Conservation (phyloP, 2,113 vertebrate species). For the Motacilla alba region DNA sequence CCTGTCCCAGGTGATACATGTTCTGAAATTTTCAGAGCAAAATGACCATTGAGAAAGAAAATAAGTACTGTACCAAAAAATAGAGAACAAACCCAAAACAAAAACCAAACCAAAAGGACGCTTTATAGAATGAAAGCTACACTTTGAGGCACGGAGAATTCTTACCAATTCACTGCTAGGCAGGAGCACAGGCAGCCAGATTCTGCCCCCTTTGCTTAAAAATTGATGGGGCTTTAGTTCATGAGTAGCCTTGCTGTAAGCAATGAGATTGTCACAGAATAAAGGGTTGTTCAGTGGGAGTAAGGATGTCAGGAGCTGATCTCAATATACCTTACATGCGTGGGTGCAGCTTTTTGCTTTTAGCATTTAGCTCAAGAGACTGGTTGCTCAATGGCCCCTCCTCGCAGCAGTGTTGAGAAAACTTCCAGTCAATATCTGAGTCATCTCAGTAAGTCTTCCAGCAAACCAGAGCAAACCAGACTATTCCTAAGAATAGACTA, state of each 20-base stretch:
- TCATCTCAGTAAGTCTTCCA: constrained; percentile 51
- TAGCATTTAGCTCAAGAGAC: constrained; percentile 7
- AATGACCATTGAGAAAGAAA: not conserved
- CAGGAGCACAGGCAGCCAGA: not conserved
- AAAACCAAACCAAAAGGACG: not conserved
- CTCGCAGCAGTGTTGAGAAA: constrained; percentile 5
- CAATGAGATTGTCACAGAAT: not conserved
- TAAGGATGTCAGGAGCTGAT: constrained; percentile 11
- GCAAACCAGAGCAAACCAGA: constrained; percentile 39
- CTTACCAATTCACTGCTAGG: not conserved
- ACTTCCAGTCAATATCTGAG: constrained; percentile 54
- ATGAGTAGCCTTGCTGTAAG: not conserved
- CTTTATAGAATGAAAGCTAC: not conserved
- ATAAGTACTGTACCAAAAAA: not conserved
- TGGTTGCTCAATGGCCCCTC: constrained; percentile 29
- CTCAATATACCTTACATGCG: not conserved
- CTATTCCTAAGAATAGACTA: constrained; percentile 48
- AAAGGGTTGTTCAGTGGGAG: not conserved
- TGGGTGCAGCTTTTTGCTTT: constrained; percentile 13
- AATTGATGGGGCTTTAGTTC: not conserved
- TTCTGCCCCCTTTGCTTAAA: not conserved
- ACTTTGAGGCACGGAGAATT: not conserved
- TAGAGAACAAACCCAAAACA: not conserved
- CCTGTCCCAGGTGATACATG: not conserved
- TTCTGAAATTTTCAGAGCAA: not conserved